Conservation (phyloP, 2,113 vertebrate genomes). For the Elanoides forficatus region DNA sequence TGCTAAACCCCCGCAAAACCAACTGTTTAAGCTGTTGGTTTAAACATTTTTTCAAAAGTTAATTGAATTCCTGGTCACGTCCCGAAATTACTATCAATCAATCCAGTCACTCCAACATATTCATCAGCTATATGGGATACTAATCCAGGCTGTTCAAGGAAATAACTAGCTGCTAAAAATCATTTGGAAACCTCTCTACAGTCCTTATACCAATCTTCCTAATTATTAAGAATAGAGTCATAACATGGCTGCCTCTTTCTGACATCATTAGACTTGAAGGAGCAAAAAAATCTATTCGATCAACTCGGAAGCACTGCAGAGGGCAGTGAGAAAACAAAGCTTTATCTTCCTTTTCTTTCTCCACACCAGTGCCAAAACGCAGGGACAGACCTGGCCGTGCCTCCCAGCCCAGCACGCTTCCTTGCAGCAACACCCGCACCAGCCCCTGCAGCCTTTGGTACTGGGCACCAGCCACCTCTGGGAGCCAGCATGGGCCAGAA, state of each 20-base stretch:
- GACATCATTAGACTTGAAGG: neutral
- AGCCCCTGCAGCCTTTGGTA: neutral
- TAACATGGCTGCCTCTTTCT: neutral
- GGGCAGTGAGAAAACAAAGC: neutral
- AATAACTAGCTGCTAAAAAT: neutral
- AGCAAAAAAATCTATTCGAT: neutral
- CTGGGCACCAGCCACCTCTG: neutral
- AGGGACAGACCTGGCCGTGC: neutral
- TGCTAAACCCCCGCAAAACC: neutral
- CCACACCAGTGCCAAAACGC: neutral
- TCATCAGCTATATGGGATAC: neutral
- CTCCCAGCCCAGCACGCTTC: neutral
- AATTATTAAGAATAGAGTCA: neutral
- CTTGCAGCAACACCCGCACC: neutral
- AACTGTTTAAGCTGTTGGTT: neutral
- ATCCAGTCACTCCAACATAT: neutral
- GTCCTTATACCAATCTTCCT: neutral
- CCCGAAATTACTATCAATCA: neutral
- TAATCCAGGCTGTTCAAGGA: neutral
- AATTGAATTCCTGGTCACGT: neutral
- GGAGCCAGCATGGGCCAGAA: fast-evolving
- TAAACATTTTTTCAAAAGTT: neutral
- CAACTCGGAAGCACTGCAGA: neutral
- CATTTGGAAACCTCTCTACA: neutral
- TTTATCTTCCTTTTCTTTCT: neutral